These are phyloP conservation scores for Tringa solitaria DNA, from an alignment of 2,113 vertebrate species.

Conservation along the genomic window DNA sequence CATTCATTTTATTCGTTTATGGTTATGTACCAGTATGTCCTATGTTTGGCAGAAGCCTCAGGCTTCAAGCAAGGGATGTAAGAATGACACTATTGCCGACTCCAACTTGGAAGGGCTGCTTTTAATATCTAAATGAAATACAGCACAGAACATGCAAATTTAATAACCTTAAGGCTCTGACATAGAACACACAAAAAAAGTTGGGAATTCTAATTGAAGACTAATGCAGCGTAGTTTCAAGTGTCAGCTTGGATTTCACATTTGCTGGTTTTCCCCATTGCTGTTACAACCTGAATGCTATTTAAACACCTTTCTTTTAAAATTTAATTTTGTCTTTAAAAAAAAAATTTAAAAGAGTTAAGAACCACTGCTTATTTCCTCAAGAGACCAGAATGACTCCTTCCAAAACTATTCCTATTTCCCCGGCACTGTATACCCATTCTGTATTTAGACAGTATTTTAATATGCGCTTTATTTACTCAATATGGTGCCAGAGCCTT, in stretches of 20 bases:
- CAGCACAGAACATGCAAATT: neutral
- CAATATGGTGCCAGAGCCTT: neutral
- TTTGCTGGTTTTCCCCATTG: slow-evolving; percentile 1
- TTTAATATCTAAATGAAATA: slow-evolving; percentile 1
- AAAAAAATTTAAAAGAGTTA: neutral
- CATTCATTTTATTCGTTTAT: neutral
- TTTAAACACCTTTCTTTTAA: slow-evolving; percentile 13
- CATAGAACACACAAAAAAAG: neutral
- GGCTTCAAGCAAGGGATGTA: neutral
- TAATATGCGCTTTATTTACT: slow-evolving; percentile 19
- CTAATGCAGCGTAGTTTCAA: slow-evolving; percentile 20
- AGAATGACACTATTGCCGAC: neutral
- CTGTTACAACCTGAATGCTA: slow-evolving; percentile 37
- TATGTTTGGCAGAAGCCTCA: neutral
- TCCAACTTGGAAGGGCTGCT: slow-evolving; percentile 7
- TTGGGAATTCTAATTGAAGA: neutral
- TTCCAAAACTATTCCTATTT: neutral
- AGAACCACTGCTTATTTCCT: slow-evolving; percentile 41
- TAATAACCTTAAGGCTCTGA: neutral
- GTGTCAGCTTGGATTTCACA: neutral
- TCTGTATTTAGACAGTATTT: slow-evolving; percentile 8
- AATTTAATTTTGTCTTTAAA: slow-evolving; percentile 36
- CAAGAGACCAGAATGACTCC: slow-evolving; percentile 23
- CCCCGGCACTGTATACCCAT: neutral
- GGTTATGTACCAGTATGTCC: neutral